These are phyloP conservation scores for Agapornis roseicollis DNA, from an alignment of 2,113 vertebrate species.

Conservation along the genomic window DNA sequence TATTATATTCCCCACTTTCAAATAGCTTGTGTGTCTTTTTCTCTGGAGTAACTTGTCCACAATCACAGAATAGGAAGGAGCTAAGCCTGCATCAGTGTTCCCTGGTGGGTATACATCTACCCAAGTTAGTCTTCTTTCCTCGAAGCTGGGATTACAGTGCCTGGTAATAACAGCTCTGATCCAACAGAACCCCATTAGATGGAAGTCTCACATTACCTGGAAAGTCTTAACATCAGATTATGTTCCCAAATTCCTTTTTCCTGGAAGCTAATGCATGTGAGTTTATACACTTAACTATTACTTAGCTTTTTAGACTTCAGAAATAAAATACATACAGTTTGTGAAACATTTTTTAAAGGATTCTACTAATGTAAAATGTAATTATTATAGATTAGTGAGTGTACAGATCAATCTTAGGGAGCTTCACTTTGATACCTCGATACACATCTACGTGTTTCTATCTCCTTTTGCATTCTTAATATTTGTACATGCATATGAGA, in stretches of 20 bases:
- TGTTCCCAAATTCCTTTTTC: not conserved
- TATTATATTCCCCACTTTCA: not conserved
- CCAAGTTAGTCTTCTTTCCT: not conserved
- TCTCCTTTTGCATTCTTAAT: not conserved
- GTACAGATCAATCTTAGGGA: not conserved
- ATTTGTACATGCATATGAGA: not conserved
- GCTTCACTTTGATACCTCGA: not conserved
- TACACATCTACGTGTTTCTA: not conserved
- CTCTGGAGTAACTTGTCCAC: not conserved
- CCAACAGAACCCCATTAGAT: not conserved
- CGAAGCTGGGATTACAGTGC: not conserved
- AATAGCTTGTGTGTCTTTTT: not conserved
- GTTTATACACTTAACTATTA: not conserved
- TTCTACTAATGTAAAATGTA: not conserved
- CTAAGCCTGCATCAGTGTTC: not conserved
- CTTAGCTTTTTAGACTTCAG: not conserved
- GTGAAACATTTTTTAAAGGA: not conserved
- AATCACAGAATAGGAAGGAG: not conserved
- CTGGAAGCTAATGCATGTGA: not conserved
- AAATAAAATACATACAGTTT: not conserved
- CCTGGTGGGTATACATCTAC: not conserved
- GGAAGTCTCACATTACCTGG: not conserved
- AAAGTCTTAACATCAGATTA: not conserved
- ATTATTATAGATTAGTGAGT: not conserved
- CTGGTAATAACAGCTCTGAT: not conserved